phyloP scores from a whole-genome alignment of 2,113 vertebrate genomes.

The Eudorcas thomsonii region DNA sequence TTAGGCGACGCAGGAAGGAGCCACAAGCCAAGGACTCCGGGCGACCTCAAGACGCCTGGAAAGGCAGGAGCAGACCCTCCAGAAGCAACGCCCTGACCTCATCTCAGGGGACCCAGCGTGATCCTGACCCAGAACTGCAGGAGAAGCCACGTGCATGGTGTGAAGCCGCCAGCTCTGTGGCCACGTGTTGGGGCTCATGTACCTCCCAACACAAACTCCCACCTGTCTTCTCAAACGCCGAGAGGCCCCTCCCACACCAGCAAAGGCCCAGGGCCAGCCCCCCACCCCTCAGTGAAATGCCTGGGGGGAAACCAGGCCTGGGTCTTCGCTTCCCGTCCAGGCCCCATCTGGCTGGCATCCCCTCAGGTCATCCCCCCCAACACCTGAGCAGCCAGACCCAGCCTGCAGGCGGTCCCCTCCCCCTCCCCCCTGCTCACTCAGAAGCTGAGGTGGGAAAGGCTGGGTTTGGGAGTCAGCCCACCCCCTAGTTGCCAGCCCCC shows the following conservation, averaged over 20 bases:
- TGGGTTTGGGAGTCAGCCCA: no score
- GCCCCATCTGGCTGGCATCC: not conserved
- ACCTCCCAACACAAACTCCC: not conserved
- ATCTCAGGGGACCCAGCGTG: no score
- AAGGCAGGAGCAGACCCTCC: not conserved
- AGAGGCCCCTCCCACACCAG: not conserved
- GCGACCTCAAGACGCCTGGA: not conserved
- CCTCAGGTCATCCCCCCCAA: no score
- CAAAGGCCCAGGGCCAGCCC: not conserved
- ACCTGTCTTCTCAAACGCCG: rapidly evolving
- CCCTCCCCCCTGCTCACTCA: not conserved
- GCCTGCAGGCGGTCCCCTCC: not conserved
- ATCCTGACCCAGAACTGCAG: not conserved
- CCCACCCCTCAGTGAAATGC: not conserved
- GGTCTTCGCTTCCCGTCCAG: not conserved
- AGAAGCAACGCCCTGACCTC: no score
- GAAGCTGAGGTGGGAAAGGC: not conserved
- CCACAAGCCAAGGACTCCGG: not conserved
- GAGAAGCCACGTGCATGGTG: not conserved
- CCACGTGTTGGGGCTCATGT: not conserved
- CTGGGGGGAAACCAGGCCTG: rapidly evolving
- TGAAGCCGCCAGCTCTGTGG: not conserved
- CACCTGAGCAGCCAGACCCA: not conserved
- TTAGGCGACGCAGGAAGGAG: not conserved
- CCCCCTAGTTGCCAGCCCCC: not conserved